Base-by-base conservation (phyloP, 2,888 invertebrate species). In the Sipunculus nudus region DNA sequence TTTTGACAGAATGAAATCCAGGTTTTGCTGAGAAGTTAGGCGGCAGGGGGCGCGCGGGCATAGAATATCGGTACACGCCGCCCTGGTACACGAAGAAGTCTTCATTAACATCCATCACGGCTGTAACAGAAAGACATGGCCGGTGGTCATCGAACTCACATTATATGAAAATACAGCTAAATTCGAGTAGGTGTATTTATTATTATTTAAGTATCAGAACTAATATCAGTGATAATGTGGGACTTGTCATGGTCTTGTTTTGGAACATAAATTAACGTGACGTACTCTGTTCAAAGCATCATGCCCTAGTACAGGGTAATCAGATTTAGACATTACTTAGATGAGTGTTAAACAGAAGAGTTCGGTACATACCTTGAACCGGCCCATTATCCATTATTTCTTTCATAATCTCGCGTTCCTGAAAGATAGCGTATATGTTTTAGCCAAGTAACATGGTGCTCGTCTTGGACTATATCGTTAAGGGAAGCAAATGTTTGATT, bases 331-430 rank as follows among this genome's bases (percentile, higher is more conserved):
- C n/a, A n/a, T n/a, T n/a, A n/a, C n/a, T n/a, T n/a, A n/a, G n/a
- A n/a, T n/a, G n/a, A n/a, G n/a, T n/a, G n/a, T n/a, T n/a, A n/a
- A n/a, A n/a, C n/a, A n/a, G n/a, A n/a, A n/a, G n/a, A n/a, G n/a
- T n/a, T n/a, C n/a, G n/a, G n/a, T 38, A 31, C 50, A 23, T 71
- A 78, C 79, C 92, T 88, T 96, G 96, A 1, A 96, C 94, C 1
- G 96, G 96, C 46, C 97, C 97, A 43, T 93, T 93, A 47, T 88
- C 88, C 84, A 89, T 87, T 53, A 97, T 94, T 80, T 97, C 96
- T 54, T 90, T 88, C 94, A 93, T 95, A 71, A 97, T 93, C 76
- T 95, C 94, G 16, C 89, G 87, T 68, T 86, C 86, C 79, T 79
- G 69, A 28, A 68, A 39, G 41, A 8, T 23, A 46, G 21, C 19